Percentiles rank a stretch among this genome's conserved stretches.
These are phyloP conservation scores for Phalacrocorax aristotelis DNA, from an alignment of 2,113 vertebrate species.

Conservation along the genomic window DNA sequence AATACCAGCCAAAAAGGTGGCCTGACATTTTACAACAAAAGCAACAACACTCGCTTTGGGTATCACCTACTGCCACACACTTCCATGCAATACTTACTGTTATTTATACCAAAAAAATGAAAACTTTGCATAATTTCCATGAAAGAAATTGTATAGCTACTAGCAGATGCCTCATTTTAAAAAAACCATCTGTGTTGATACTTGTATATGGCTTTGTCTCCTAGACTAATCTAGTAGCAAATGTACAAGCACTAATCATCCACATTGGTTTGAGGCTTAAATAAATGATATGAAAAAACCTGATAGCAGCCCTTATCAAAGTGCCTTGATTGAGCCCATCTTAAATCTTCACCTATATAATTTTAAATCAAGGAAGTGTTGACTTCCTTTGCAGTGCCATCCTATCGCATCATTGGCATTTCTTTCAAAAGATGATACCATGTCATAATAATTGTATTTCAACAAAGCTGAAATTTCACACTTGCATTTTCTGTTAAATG, in stretches of 20 bases:
- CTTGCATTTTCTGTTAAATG: not conserved
- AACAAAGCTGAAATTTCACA: not conserved
- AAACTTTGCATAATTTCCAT: not conserved
- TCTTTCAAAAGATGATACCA: not conserved
- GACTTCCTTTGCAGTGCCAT: not conserved
- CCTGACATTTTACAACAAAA: not conserved
- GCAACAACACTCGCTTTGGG: not conserved
- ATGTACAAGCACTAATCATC: not conserved
- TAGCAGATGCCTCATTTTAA: not conserved
- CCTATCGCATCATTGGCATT: accelerated
- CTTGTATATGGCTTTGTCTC: not conserved
- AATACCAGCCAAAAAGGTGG: not conserved
- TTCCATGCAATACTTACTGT: not conserved
- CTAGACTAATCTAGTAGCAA: not conserved
- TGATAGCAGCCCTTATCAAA: not conserved
- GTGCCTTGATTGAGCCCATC: not conserved
- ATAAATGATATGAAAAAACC: not conserved
- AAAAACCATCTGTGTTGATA: not conserved
- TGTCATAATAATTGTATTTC: not conserved
- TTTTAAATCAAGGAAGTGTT: not conserved
- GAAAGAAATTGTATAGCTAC: not conserved
- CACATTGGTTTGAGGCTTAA: not conserved
- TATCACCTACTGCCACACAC: not conserved
- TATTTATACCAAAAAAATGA: not conserved
- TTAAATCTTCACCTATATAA: not conserved